Evolutionary conservation across 1,140 invertebrate species (phyloP), one percentile per base, ranked within the genome.

Genomic region (Drosophila teissieri): DNA sequence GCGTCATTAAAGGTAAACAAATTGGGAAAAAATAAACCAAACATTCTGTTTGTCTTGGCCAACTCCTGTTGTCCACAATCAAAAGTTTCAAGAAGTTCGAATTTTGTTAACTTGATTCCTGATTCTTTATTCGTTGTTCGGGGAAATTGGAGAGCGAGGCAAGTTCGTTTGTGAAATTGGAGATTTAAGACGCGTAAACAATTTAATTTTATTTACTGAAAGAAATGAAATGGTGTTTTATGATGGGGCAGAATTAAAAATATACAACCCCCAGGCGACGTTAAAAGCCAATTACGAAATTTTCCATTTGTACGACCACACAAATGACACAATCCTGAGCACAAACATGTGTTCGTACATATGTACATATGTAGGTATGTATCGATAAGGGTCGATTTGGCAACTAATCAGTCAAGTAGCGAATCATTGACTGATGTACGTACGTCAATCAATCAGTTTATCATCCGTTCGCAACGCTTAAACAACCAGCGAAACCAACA

Each of bases 11-110:
- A 40, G 14, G 19, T 36, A 46, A 39, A 56, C 19, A 39, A 55
- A 31, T 31, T 7, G 27, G 8, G 7, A 39, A 55, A 36, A n/a
- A 12, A 40, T n/a, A 40, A 15, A 17, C 39, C 22, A 69, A 17
- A 52, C 39, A 64, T 46, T 70, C 22, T 72, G 12, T 70, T 72
- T 72, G 68, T 57, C 37, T 72, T 49, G 27, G 36, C 4, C 27
- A 70, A 70, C 42, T 70, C 27, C 7, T 37, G 65, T 34, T 72
- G 44, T 65, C 39, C 46, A 70, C 65, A 72, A 72, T 72, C 68
- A 72, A 72, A 72, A 72, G 64, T 70, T 72, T 70, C 31, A 19
- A 45, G 60, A 53, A 52, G 64, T 68, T 53, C 22, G 34, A 44
- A 51, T 67, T 48, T 34, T 10, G 36, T 49, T 1, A 51, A 27